A percentile compares a stretch with the other conserved stretches of the same genome.
Evolutionary conservation across 2,888 invertebrate species (phyloP).

Genomic region (Troides oblongomaculatus): DNA sequence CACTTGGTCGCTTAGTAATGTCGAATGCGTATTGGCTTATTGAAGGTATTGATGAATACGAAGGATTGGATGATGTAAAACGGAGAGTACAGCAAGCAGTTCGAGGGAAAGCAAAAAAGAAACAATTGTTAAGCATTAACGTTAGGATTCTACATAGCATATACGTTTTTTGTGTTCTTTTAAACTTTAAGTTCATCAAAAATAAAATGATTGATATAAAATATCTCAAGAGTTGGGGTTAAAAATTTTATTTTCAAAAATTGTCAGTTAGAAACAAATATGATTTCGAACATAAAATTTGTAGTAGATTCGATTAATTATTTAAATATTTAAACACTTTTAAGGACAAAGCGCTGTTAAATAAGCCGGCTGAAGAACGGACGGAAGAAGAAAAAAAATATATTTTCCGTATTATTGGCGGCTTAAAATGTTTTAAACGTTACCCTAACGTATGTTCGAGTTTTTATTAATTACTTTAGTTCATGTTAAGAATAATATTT

Average conservation of each 20-base stretch:
- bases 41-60: slow-evolving; percentile 70
- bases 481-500: neutral
- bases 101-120: slow-evolving; percentile 68
- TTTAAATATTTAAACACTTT: slow-evolving; percentile 15
- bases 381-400: slow-evolving; percentile 81
- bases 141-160: slow-evolving; percentile 47
- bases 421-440: slow-evolving; percentile 81
- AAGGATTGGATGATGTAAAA: slow-evolving; percentile 75
- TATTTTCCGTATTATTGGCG: slow-evolving; percentile 79
- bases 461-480: neutral
- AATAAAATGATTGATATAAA: too few species aligned
- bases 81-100: slow-evolving; percentile 79
- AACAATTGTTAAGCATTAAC: slow-evolving; percentile 69
- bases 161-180: neutral
- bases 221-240: too few species aligned
- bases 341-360: slow-evolving; percentile 82
- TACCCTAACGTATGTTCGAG: slow-evolving; percentile 77
- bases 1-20: slow-evolving; percentile 77
- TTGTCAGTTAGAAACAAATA: too few species aligned
- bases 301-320: neutral
- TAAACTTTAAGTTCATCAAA: too few species aligned
- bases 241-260: too few species aligned
- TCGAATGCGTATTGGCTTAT: slow-evolving; percentile 80
- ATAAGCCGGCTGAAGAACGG: slow-evolving; percentile 75
- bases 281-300: neutral